Evolutionary conservation across 2,888 invertebrate genomes (phyloP), one percentile per base, ranked within the genome.

Genomic region (Drosophila setosimentum): DNA sequence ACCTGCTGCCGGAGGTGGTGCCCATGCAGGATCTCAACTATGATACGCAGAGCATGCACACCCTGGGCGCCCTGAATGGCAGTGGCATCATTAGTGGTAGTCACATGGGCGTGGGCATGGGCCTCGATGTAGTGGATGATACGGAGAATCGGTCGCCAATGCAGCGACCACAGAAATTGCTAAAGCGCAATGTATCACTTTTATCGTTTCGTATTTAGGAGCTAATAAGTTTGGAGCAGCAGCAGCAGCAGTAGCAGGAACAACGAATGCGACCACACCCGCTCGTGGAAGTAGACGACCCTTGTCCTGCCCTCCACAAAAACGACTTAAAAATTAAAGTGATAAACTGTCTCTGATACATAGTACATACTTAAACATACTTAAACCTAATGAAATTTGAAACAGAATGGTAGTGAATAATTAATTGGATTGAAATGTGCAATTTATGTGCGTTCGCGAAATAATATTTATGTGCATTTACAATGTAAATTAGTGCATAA

Each of bases 21-120:
- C 93, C 93, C 69, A 92, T 93, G 92, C 93, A 93, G 81, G 93
- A 93, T 82, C 83, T 93, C 24, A 92, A 89, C 77, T 91, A 91
- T 65, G 92, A 92, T 68, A 89, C 92, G 53, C 91, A 92, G 72
- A 92, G 90, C 71, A 83, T 86, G 75, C 89, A 83, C 68, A 90
- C 91, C 7, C 70, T 90, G 33, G 87, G 86, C 50, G 85, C 83
- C 33, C 70, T 73, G 30, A 80, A 68, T 58, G 84, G 88, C 33
- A 86, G 86, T 18, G 88, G 81, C 8, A 64, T 78, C 55, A 77
- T 85, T 50, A 84, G 75, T 24, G 87, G 87, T 49, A 86, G 87
- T 33, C 84, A 86, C 53, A 83, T 80, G 69, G 85, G 80, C 53
- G 76, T 85, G 55, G 91, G 88, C 33, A 87, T 84, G 53, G 84